Evolutionary conservation across 2,888 invertebrate genomes (phyloP).

Genomic region (Eristalinus sepulchralis): DNA sequence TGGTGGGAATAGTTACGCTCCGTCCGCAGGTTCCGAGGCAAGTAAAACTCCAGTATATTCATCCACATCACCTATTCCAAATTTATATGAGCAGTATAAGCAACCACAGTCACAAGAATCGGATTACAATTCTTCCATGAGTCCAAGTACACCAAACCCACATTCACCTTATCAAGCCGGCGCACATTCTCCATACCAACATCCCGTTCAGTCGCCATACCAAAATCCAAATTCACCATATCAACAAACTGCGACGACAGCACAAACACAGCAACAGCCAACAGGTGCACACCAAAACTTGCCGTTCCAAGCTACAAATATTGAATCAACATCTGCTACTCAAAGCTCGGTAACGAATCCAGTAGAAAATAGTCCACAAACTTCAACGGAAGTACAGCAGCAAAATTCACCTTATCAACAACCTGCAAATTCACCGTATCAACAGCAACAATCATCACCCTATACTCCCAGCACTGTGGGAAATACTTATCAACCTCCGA

Average conservation of each 20-base stretch:
- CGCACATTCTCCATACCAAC: conserved; percentile 81
- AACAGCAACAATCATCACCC: conserved; percentile 74
- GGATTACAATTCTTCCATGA: conserved; percentile 83
- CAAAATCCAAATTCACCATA: conserved; percentile 79
- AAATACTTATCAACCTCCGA: conserved; percentile 72
- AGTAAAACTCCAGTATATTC: conserved; percentile 80
- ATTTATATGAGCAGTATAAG: conserved; percentile 84
- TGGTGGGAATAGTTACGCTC: conserved; percentile 79
- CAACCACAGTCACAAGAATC: conserved; percentile 82
- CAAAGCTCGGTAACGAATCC: conserved; percentile 74
- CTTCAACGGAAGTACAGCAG: conserved; percentile 78
- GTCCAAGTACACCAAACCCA: conserved; percentile 82
- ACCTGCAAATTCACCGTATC: conserved; percentile 82
- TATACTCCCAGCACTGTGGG: conserved; percentile 65
- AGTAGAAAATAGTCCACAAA: conserved; percentile 72
- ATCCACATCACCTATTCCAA: conserved; percentile 79
- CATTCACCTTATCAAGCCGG: conserved; percentile 83
- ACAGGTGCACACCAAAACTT: conserved; percentile 76
- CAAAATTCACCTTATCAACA: conserved; percentile 81
- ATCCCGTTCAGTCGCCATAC: conserved; percentile 81
- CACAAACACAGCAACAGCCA: conserved; percentile 65
- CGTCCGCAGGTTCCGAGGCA: conserved; percentile 78
- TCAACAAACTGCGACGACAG: conserved; percentile 73
- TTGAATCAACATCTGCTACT: conserved; percentile 76
- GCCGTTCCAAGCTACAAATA: conserved; percentile 77